Conservation (phyloP, 2,113 vertebrate genomes). For the Machaerirhynchus nigripectus region DNA sequence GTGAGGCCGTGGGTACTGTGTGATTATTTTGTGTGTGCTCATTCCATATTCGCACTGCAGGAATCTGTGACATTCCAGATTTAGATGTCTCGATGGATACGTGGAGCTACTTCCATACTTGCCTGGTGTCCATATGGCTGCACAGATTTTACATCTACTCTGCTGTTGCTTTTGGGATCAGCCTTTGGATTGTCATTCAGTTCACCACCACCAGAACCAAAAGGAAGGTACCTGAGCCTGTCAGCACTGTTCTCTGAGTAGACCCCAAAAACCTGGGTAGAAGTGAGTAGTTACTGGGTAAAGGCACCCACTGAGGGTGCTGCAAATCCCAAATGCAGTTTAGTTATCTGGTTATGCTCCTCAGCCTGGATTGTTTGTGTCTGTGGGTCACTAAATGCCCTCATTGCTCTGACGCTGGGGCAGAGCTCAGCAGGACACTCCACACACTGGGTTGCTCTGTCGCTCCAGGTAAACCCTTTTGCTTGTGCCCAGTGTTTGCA, state of each 20-base stretch:
- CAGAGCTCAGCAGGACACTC: neutral
- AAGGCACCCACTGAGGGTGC: neutral
- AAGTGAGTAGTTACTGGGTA: neutral
- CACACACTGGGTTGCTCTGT: neutral
- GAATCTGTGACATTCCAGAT: neutral
- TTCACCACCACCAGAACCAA: conserved; percentile 52
- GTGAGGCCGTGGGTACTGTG: neutral
- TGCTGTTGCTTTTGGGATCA: conserved; percentile 77
- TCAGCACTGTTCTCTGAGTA: neutral
- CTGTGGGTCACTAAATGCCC: neutral
- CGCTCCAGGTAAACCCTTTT: neutral
- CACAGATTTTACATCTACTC: conserved; percentile 85
- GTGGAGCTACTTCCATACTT: conserved; percentile 49
- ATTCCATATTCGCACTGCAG: neutral
- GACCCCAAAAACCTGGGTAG: neutral
- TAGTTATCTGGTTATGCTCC: neutral
- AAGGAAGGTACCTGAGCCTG: conserved; percentile 67
- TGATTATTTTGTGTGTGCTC: neutral
- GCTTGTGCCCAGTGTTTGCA: neutral
- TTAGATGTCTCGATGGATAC: conserved; percentile 55
- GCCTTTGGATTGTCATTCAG: conserved; percentile 81
- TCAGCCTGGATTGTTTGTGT: neutral
- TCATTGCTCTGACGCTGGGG: accelerated
- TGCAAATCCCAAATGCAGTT: neutral
- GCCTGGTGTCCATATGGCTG: conserved; percentile 79